These are phyloP conservation scores for Morus bassanus DNA, from an alignment of 2,797 vertebrate species.

Conservation along the genomic window DNA sequence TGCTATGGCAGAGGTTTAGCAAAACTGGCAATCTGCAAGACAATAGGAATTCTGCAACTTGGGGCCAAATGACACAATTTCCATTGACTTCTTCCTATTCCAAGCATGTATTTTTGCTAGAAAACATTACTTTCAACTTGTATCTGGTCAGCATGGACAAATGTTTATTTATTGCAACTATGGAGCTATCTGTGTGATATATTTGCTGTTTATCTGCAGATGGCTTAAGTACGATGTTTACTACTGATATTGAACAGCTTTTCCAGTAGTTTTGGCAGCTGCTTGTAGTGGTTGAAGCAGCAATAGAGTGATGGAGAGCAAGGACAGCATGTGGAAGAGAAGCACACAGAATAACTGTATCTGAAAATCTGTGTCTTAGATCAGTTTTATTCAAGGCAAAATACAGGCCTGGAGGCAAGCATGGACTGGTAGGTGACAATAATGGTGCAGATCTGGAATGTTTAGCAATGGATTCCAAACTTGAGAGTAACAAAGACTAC, in stretches of 20 bases:
- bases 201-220: not conserved
- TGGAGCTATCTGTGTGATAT: not conserved
- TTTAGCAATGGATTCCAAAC: not conserved
- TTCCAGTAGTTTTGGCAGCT: not conserved
- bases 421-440: not conserved
- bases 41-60: not conserved
- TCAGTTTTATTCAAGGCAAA: not conserved
- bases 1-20: not conserved
- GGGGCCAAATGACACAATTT: not conserved
- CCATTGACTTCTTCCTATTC: not conserved
- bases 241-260: not conserved
- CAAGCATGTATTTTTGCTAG: not conserved
- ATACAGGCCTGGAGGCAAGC: not conserved
- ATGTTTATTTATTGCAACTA: not conserved
- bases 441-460: not conserved
- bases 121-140: not conserved
- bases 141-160: not conserved
- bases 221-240: not conserved
- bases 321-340: not conserved
- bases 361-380: not conserved
- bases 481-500: not conserved
- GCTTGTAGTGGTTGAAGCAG: not conserved
- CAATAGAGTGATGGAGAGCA: not conserved
- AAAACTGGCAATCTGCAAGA: not conserved
- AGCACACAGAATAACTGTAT: not conserved